Percentiles rank a stretch among this genome's conserved stretches.
These are phyloP conservation scores for Mixornis gularis DNA, from an alignment of 2,113 vertebrate genomes.

Conservation along the genomic window DNA sequence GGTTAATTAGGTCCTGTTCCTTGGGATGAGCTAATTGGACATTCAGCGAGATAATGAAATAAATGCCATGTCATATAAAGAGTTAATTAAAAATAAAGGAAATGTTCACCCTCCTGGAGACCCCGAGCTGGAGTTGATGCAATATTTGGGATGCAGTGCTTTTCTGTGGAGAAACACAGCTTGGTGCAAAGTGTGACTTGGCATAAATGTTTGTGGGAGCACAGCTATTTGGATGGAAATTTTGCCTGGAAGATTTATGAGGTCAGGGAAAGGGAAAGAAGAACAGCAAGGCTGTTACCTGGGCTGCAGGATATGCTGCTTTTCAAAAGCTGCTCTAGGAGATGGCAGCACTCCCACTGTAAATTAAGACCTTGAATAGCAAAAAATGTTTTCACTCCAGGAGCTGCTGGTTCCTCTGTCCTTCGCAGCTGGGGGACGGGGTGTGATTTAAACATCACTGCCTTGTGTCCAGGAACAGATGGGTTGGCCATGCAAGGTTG, in stretches of 20 bases:
- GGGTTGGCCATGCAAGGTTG: neutral
- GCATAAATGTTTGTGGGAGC: slow-evolving; percentile 43
- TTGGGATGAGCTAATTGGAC: slow-evolving; percentile 32
- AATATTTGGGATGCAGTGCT: slow-evolving; percentile 25
- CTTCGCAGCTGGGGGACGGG: neutral
- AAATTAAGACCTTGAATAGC: slow-evolving; percentile 4
- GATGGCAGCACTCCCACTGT: neutral
- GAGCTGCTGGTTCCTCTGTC: neutral
- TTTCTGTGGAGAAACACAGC: neutral
- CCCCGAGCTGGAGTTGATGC: neutral
- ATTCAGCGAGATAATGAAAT: slow-evolving; percentile 46
- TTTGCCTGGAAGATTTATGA: slow-evolving; percentile 37
- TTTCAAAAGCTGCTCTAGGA: neutral
- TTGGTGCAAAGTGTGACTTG: slow-evolving; percentile 6
- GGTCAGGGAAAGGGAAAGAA: neutral
- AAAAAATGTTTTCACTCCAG: neutral
- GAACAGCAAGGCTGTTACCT: neutral
- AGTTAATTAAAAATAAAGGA: slow-evolving; percentile 44
- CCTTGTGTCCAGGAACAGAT: neutral
- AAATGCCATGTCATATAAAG: slow-evolving; percentile 31
- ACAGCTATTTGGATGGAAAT: slow-evolving; percentile 28
- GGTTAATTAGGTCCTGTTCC: slow-evolving; percentile 25
- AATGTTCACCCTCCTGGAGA: neutral
- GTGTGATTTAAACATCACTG: neutral
- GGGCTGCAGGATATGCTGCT: neutral